These are phyloP conservation scores for Caligus rogercresseyi DNA, from an alignment of 1,140 invertebrate genomes.

Conservation along the genomic window DNA sequence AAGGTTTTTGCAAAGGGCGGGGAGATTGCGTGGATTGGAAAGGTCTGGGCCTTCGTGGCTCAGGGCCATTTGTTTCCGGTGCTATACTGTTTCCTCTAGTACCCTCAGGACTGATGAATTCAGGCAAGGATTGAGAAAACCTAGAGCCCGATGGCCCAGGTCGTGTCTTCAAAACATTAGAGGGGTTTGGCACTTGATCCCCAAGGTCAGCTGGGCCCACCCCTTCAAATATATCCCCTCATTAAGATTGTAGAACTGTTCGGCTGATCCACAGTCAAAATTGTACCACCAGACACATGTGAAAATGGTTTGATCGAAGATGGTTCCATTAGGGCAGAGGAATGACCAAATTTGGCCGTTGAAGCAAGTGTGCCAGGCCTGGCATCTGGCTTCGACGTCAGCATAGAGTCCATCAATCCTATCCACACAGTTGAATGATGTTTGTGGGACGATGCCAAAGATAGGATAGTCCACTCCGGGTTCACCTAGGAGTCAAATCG, in stretches of 20 bases:
- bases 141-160: not conserved
- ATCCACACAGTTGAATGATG: conserved; percentile 17
- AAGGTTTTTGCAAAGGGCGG: not conserved
- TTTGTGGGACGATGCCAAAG: conserved; percentile 22
- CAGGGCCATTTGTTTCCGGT: no score
- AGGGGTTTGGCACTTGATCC: not conserved
- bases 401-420: conserved; percentile 21
- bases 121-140: not conserved
- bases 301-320: conserved; percentile 38
- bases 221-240: conserved; percentile 25
- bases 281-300: conserved; percentile 42
- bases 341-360: conserved; percentile 27
- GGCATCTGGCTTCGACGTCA: conserved; percentile 21
- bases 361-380: conserved; percentile 18
- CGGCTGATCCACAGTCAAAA: conserved; percentile 30
- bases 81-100: no score
- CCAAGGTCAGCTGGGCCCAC: not conserved
- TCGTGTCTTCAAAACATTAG: not conserved
- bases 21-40: not conserved
- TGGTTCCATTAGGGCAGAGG: conserved; percentile 37
- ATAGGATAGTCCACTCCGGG: conserved; percentile 24
- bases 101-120: not conserved
- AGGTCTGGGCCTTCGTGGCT: no score
- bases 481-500: conserved; percentile 5
- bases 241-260: conserved; percentile 32